A percentile compares a stretch with the other conserved stretches of the same genome.
Evolutionary conservation across 1,140 invertebrate genomes (phyloP).

Genomic region (Oryzaephilus surinamensis): DNA sequence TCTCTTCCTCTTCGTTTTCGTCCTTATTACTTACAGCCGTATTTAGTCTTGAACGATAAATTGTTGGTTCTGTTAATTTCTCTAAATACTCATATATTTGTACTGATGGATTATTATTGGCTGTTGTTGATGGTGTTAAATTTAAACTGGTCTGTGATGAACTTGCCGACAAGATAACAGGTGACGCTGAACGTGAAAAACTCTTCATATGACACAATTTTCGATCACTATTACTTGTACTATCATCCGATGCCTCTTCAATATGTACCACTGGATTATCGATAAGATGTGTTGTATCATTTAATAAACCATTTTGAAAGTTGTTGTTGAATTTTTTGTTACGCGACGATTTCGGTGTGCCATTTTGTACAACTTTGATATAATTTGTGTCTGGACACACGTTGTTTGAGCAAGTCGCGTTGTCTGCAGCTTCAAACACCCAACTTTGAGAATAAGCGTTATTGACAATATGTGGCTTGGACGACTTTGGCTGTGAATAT

Average conservation of each 20-base stretch:
- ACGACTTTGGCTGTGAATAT: slow-evolving; percentile 30
- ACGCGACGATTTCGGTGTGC: slow-evolving; percentile 19
- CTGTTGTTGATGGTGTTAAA: slow-evolving; percentile 9
- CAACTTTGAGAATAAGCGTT: slow-evolving; percentile 39
- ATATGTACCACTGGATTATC: slow-evolving; percentile 35
- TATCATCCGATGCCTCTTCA: slow-evolving; percentile 35
- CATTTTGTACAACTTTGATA: slow-evolving; percentile 29
- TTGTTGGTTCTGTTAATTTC: too few relatives aligned
- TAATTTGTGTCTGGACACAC: slow-evolving; percentile 23
- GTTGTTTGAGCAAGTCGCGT: slow-evolving; percentile 19
- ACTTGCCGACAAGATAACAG: slow-evolving; percentile 33
- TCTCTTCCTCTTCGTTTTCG: slow-evolving; percentile 20
- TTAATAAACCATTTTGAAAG: slow-evolving; percentile 13
- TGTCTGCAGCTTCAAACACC: slow-evolving; percentile 36
- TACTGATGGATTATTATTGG: slow-evolving; percentile 24
- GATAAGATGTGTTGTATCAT: slow-evolving; percentile 22
- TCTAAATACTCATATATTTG: slow-evolving; percentile 40
- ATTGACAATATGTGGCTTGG: slow-evolving; percentile 29
- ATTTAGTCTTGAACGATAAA: slow-evolving; percentile 22
- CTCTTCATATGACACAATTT: slow-evolving; percentile 39
- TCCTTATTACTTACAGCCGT: slow-evolving; percentile 27
- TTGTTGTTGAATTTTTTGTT: slow-evolving; percentile 8
- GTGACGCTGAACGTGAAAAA: slow-evolving; percentile 38
- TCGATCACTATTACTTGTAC: slow-evolving; percentile 33
- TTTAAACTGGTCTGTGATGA: slow-evolving; percentile 34